Base-by-base conservation (phyloP, 2,888 invertebrate species). In the Ormyrus thymus region DNA sequence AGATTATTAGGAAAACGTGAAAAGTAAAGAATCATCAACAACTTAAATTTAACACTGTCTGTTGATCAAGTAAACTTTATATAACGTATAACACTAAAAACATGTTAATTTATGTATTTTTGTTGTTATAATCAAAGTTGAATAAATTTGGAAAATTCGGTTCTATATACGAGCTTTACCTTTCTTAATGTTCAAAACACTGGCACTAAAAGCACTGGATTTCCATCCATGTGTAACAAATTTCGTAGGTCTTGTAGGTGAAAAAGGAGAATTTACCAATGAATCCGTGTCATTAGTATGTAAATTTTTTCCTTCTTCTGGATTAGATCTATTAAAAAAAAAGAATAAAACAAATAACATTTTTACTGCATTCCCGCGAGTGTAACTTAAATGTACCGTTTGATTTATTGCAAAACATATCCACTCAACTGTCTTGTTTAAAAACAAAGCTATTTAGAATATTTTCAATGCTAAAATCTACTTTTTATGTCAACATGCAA, bases 221-320 rank as follows among this genome's bases (percentile, higher is more conserved):
- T 91, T 90, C 91, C 91, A 92, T n/a, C 92, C 92, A 75, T 92
- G 92, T 45, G 91, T 90, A 55, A 92, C 87, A 9, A 91, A 84
- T 82, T 91, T 91, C 0, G 91, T 91, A 68, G 84, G 83, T 45
- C 84, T 85, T 1, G 84, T 83, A 10, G 89, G 70, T n/a, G 86
- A 83, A 77, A 89, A 89, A 50, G 81, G 76, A 1, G 89, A 89
- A 7, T 80, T 78, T 10, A 76, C 83, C 13, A 90, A 76, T 11
- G 80, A 76, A 9, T 81, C 78, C 2, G 86, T 83, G 69, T 88
- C 84, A 64, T 87, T 87, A 11, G 82, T 81, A 62, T 80, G 81
- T 45, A 90, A 80, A 6, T 79, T 80, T 0, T 82, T 85, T 15
- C 89, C 90, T 76, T 88, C 84, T 61, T 82, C 66, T 5, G 88